Conservation (phyloP, 2,113 vertebrate species). For the Hyperopisus bebe region DNA sequence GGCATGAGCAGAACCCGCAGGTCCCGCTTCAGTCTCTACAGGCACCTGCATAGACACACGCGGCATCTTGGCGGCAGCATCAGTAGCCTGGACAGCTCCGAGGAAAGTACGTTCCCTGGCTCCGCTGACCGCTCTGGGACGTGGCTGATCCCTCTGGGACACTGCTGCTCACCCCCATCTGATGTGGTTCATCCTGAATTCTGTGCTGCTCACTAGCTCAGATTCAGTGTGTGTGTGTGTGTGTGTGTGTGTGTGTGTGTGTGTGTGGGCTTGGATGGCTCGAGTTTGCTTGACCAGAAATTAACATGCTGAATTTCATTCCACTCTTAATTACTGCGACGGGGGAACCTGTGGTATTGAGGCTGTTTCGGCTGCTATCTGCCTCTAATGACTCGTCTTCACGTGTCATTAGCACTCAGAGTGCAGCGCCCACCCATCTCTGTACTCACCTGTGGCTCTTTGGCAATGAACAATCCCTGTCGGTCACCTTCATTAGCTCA, state of each 20-base stretch:
- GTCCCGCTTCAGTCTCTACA: constrained; percentile 78
- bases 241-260: too few species aligned
- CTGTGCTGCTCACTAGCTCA: too few species aligned
- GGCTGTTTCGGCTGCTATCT: background rate
- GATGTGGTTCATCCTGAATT: background rate
- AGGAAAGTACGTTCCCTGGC: constrained; percentile 62
- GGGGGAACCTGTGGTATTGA: background rate
- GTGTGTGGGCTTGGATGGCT: too few species aligned
- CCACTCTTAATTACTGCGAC: background rate
- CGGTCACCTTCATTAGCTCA: background rate
- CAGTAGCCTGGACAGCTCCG: constrained; percentile 76
- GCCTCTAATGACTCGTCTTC: background rate
- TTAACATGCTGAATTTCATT: background rate
- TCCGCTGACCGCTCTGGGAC: background rate
- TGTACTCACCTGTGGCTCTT: background rate
- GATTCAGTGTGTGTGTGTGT: too few species aligned
- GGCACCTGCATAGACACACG: constrained; percentile 72
- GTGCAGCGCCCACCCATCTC: background rate
- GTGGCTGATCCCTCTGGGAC: background rate
- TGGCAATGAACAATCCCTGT: background rate
- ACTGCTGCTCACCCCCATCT: background rate
- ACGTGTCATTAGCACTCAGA: background rate
- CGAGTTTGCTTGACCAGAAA: background rate
- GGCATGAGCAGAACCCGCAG: constrained; percentile 71
- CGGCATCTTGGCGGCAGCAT: constrained; percentile 73